Evolutionary conservation across 2,113 vertebrate species (phyloP), one percentile per base, ranked within the genome.

Genomic region (Stigmatopora argus): DNA sequence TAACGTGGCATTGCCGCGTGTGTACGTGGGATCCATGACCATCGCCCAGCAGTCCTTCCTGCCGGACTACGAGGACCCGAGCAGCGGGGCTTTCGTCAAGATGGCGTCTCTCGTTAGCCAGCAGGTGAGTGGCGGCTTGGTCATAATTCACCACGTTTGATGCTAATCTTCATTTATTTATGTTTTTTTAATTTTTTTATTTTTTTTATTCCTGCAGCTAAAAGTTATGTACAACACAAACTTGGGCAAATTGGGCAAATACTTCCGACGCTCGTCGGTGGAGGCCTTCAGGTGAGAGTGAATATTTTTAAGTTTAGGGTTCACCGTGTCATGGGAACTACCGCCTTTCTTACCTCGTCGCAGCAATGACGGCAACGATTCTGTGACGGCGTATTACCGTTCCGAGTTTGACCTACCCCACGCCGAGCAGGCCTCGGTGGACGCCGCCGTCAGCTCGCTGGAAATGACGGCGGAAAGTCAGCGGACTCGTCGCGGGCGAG

Each of bases 221-320:
- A 77, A 83, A 26, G 19, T 52, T 15, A 81, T 90, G 10, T 92
- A 91, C 61, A 70, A 70, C 12, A 75, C 71, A 61, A 72, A 78
- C 44, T 66, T 74, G 0, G 6, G 38, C 38, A 41, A 77, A 31
- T 69, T 90, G 67, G 62, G 70, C 18, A 86, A 46, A 31, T 81
- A 83, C 78, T 87, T 87, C 11, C 52, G 53, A 38, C 62, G 10
- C 17, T 89, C 86, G 21, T 65, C 67, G 0, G 82, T 92, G 4
- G 84, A 90, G 71, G 86, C 88, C 34, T 92, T 92, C 87, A 92
- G 91, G 91, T 92, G 78, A 1, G 17, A 48, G 23, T 8, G 8
- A 4, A 14, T 26, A 19, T 10, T 11, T 53, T 51, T 12, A 18
- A 21, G 10, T n/a, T 21, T 49, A 6, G 18, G 4, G 18, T 49